A percentile compares a stretch with the other conserved stretches of the same genome.
Conservation (phyloP, 2,888 invertebrate genomes). For the Epistrophe grossulariae region DNA sequence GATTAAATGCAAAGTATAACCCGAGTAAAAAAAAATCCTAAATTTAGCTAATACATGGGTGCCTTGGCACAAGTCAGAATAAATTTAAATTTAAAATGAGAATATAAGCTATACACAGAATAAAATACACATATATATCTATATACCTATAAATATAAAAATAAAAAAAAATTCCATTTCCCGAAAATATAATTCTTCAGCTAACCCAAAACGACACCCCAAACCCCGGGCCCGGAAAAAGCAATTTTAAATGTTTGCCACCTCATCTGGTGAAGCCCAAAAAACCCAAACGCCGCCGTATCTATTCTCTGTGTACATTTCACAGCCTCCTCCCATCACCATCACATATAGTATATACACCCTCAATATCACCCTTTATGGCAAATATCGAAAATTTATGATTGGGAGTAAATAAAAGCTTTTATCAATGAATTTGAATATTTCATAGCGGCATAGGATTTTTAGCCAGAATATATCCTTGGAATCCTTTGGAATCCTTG, state of each 20-base stretch:
- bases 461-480: conserved; percentile 67
- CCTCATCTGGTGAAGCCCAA: conserved; percentile 31
- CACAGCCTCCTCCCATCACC: conserved; percentile 2
- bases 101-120: conserved; percentile 21
- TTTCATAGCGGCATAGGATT: conserved; percentile 75
- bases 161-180: conserved; percentile 35
- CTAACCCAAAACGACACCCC: conserved; percentile 34
- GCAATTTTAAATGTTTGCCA: conserved; percentile 69
- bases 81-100: conserved; percentile 72
- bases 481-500: conserved; percentile 57
- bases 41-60: conserved; percentile 68
- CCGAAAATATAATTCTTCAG: conserved; percentile 54
- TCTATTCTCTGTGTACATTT: conserved; percentile 20
- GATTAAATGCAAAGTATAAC: conserved; percentile 59
- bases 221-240: conserved; percentile 40
- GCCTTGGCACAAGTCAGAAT: conserved; percentile 70
- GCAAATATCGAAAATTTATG: conserved; percentile 76
- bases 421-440: conserved; percentile 77
- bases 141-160: background rate
- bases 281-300: conserved; percentile 37
- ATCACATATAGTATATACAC: background rate
- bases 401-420: conserved; percentile 76
- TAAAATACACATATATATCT: no score
- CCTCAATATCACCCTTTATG: conserved; percentile 66
- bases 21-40: conserved; percentile 57